Base-by-base conservation (phyloP, 2,113 vertebrate genomes). In the Clarias macrocephalus region DNA sequence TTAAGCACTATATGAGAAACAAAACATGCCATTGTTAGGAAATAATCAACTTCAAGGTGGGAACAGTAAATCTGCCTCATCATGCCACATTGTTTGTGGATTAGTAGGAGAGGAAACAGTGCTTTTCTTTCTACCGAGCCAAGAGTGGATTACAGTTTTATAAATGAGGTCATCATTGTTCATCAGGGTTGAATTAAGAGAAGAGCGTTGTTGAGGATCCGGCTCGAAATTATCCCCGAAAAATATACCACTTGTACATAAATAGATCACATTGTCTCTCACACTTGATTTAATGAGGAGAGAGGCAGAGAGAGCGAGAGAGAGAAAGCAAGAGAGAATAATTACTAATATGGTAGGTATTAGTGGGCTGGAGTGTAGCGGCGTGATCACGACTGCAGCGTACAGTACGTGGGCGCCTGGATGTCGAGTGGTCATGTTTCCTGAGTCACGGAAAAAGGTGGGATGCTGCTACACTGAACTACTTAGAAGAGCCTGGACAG, bases 381-480 rank as follows among this genome's bases (percentile, higher is more conserved):
- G 80, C 88, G 75, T 48, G 60, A 85, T 84, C 86, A 87, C 73
- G 72, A 84, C 85, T 80, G 57, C 60, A 83, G 85, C 80, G 72
- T 25, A 86, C 83, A 84, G 72, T 25, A 86, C 83, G 85, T 60
- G 56, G 87, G 88, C 23, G 57, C 16, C 79, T 84, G 25, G 21
- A 59, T 77, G 60, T 66, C 18, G 56, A 6, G 79, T 87, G 56
- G 85, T 62, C 56, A 28, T 11, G 28, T 81, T 89, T 54, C 88
- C 33, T 85, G 77, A 87, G 90, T 91, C 89, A 90, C 59, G 54
- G 88, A 23, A 81, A 60, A 80, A 66, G 85, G 82, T 48, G 86
- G 79, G 79, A 82, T 68, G 76, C 60, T 59, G 42, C 70, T 76
- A 23, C 19, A 25, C 57, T 62, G 48, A 86, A 56, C 52, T 83